Evolutionary conservation across 2,113 vertebrate species (phyloP).

Genomic region (Ellobius talpinus): DNA sequence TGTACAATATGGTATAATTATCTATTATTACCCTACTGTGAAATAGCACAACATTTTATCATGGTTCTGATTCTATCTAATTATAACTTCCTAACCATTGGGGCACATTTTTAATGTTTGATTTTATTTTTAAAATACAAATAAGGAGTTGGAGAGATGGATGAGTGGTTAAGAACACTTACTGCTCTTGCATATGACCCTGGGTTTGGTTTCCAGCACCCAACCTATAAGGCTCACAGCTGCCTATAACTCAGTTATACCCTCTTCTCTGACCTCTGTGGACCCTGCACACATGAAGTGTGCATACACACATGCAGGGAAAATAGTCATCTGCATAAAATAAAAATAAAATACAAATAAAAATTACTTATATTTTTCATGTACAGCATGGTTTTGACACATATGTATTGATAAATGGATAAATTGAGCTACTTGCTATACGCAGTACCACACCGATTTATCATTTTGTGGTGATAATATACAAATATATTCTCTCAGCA

Average conservation of each 20-base stretch:
- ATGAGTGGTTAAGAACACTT: neutral
- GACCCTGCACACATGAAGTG: no score
- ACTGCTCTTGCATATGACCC: neutral
- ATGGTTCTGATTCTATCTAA: no score
- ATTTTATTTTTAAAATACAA: constrained; percentile 12
- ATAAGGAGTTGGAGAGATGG: neutral
- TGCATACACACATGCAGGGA: neutral
- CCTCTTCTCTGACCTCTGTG: neutral
- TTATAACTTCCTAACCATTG: neutral
- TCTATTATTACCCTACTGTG: neutral
- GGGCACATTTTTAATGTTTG: neutral
- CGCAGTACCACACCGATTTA: neutral
- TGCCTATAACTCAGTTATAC: neutral
- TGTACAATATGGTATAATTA: neutral
- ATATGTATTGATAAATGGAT: neutral
- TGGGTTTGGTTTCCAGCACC: neutral
- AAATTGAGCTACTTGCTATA: constrained; percentile 8
- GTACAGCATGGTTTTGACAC: neutral
- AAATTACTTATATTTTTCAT: neutral
- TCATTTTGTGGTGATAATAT: constrained; percentile 10
- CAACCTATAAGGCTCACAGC: neutral
- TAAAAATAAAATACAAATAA: neutral
- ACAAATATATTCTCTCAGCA: constrained; percentile 1
- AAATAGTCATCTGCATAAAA: neutral
- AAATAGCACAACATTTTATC: neutral